Base-by-base conservation (phyloP, 2,888 invertebrate species). In the Scaptomyza reducta region DNA sequence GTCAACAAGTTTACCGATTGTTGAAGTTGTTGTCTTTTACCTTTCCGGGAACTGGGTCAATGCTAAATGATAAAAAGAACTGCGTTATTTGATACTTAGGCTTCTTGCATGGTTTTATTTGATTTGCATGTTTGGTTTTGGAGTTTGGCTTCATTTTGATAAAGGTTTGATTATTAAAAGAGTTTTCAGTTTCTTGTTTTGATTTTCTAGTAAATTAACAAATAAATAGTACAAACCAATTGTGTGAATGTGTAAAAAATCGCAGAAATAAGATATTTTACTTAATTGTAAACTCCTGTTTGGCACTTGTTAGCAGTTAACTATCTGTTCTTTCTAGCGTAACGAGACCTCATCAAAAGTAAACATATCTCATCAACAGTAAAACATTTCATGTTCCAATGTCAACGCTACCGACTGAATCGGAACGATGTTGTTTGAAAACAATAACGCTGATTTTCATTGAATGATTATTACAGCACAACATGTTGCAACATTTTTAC, bases 11-110 rank as follows among this genome's bases (percentile, higher is more conserved):
- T 62, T 58, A 68, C 68, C 63, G 72, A 54, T 50, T 38, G 33
- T 59, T 45, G 55, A 62, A 54, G 58, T 69, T 66, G 60, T 40
- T 22, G 56, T 67, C 45, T 76, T 40, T 40, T 76, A 62, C 80
- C 81, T 84, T 80, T 74, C 78, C 63, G 14, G 87, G 70, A 84
- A 86, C 63, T 87, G 78, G 87, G 84, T 87, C 81, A 80, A 84
- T 77, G 80, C 54, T 74, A 83, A 69, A 46, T 44, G 62, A 65
- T 66, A 74, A 67, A 38, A 76, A 61, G 49, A 56, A 56, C 38
- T 65, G 25, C 45, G 65, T 67, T 62, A 76, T 72, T 67, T 42
- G 61, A 64, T 77, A 77, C 62, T 73, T 60, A 35, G 35, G 42
- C 33, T 57, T 57, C 53, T 50, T 54, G 44, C 53, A 40, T 56